phyloP scores from a whole-genome alignment of 2,888 invertebrate species.

The Oscheius sp. region DNA sequence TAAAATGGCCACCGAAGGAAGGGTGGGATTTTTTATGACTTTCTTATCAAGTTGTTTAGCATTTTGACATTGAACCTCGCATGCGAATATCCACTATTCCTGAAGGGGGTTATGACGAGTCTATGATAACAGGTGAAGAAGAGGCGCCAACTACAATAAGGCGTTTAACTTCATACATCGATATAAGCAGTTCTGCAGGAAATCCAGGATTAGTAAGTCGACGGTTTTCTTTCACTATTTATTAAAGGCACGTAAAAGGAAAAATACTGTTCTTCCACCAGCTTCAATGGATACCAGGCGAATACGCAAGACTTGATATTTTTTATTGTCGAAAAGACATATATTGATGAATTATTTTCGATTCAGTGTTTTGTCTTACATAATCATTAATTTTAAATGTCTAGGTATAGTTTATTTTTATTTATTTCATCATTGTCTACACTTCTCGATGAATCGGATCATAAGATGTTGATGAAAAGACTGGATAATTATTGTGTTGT shows the following conservation, averaged over 20 bases:
- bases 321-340: no score
- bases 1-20: slow-evolving; percentile 34
- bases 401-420: no score
- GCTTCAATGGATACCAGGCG: slow-evolving; percentile 1
- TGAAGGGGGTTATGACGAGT: slow-evolving; percentile 47
- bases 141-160: slow-evolving; percentile 44
- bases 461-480: no score
- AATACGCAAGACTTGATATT: neutral
- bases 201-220: slow-evolving; percentile 27
- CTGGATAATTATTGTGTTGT: no score
- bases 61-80: slow-evolving; percentile 56
- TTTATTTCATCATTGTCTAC: no score
- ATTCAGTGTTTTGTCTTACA: no score
- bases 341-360: no score
- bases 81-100: slow-evolving; percentile 53
- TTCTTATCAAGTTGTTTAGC: slow-evolving; percentile 28
- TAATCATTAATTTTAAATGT: no score
- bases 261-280: neutral
- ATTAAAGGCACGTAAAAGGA: slow-evolving; percentile 21
- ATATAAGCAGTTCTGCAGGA: slow-evolving; percentile 29
- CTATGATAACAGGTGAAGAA: slow-evolving; percentile 33
- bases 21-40: neutral
- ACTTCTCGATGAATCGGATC: no score
- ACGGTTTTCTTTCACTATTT: neutral
- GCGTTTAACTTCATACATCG: slow-evolving; percentile 52